phyloP scores from a whole-genome alignment of 2,888 invertebrate genomes.

The Allacma fusca region DNA sequence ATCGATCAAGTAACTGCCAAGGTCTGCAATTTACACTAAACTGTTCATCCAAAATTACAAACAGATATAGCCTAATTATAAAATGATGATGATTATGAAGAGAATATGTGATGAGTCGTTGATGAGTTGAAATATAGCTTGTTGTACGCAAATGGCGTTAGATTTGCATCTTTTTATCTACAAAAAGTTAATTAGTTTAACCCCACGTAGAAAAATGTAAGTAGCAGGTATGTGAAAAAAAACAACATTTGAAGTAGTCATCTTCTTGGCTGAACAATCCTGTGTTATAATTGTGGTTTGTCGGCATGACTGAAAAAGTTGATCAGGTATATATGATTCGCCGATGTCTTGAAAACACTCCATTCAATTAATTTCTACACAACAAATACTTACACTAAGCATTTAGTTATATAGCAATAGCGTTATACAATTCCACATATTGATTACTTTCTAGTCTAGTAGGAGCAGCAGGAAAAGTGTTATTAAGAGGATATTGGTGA shows the following conservation, averaged over 20 bases:
- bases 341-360: background rate
- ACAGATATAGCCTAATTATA: background rate
- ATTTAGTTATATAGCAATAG: too few species aligned
- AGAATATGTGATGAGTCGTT: background rate
- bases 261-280: too few species aligned
- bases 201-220: background rate
- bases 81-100: background rate
- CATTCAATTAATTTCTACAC: too few species aligned
- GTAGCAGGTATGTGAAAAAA: too few species aligned
- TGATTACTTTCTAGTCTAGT: background rate
- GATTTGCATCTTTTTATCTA: background rate
- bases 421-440: background rate
- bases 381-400: too few species aligned
- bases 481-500: background rate
- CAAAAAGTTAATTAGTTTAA: slow-evolving; percentile 1
- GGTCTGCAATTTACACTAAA: background rate
- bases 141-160: background rate
- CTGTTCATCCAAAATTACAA: background rate
- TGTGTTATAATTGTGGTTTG: background rate
- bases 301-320: background rate
- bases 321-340: background rate
- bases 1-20: background rate
- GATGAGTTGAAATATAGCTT: background rate
- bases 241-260: too few species aligned
- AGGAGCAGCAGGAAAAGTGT: background rate